Evolutionary conservation across 2,113 vertebrate genomes (phyloP), one percentile per base, ranked within the genome.

Genomic region (Solea solea): DNA sequence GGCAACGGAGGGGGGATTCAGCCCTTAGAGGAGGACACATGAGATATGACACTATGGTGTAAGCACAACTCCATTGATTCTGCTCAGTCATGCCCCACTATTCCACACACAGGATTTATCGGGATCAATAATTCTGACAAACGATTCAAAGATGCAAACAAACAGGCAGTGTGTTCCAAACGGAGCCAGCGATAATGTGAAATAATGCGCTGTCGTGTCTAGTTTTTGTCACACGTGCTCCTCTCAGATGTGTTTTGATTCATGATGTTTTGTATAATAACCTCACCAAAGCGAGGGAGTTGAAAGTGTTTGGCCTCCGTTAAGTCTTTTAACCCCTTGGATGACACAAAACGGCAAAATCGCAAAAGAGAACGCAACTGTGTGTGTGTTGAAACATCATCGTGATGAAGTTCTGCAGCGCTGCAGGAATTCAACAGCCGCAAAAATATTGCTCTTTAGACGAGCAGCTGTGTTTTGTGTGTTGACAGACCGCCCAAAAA

Each of bases 61-160:
- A 84, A 86, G 73, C 86, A 88, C 92, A 94, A 95, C 89, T 81
- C 68, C 89, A 91, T 91, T 87, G 85, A 90, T 87, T 86, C 34
- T 74, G 39, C 68, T 73, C 72, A 76, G 72, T 85, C 86, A 86
- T 80, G 55, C 78, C 62, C 78, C 62, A 80, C 74, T 71, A 78
- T 89, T 83, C 84, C 66, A 79, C 74, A 59, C 74, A 59, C 60
- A 69, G 56, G 68, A 86, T 82, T 86, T 88, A 89, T 85, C 71
- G 48, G 63, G 59, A 88, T 92, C 87, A 83, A 92, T 92, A 86
- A 66, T 80, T 80, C 69, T 85, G 74, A 88, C 80, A 80, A 80
- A 85, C 73, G 82, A 80, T 67, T 79, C 70, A 72, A 79, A 84
- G 86, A 64, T 50, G 75, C 72, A 50, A 76, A 72, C 79, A 88